Evolutionary conservation across 2,888 invertebrate genomes (phyloP), one percentile per base, ranked within the genome.

Genomic region (Heliconius ismenius): DNA sequence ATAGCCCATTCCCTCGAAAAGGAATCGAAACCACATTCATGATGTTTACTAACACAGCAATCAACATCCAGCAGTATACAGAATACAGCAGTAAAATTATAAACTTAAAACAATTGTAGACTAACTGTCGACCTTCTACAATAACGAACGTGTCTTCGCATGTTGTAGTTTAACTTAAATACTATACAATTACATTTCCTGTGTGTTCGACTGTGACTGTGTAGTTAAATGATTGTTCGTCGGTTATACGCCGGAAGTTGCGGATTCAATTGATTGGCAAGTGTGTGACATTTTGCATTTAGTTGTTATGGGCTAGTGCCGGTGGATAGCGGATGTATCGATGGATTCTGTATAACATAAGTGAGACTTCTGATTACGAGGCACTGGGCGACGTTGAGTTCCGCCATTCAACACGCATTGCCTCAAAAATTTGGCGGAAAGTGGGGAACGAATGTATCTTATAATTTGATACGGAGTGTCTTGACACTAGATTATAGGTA

Each of bases 171-270:
- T 49, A 49, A 49, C 49, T 49, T 39, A n/a, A 65, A 36, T 65
- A 65, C 62, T 26, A 24, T 65, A 39, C n/a, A 65, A 65, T 65
- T 24, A 24, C 13, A 39, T n/a, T 39, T 65, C 39, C 65, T 36
- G 65, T 65, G 65, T n/a, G 21, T 65, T 36, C 32, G 62, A 15
- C 26, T 15, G 62, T 26, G 32, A 32, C 32, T 32, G 32, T 32
- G 32, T 4, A 15, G 32, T 13, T 36, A 62, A 32, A 36, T 13
- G 36, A 65, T n/a, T 11, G 65, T 15, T 18, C 10, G 36, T 36
- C 36, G 36, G 11, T 36, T 36, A 36, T 65, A 13, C 10, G 15
- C 24, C 36, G 65, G 65, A 65, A 13, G 65, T 65, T 21, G 65
- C 21, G 11, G 24, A 39, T 65, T 65, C 65, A 65, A 13, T 65